Base-by-base conservation (phyloP, 2,888 invertebrate genomes). In the Scaptomyza parva region DNA sequence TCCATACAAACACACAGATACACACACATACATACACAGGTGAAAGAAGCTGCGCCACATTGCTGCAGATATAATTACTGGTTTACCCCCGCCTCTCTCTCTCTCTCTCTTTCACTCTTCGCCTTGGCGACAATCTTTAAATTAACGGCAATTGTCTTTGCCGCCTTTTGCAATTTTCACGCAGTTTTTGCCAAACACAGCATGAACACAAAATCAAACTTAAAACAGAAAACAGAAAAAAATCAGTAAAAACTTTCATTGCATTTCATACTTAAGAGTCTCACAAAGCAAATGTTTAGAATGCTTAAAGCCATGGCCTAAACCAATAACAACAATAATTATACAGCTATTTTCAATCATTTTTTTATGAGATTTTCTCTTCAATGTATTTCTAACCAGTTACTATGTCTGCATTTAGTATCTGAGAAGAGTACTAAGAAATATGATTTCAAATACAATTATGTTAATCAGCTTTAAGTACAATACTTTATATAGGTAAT, bases 111-210 rank as follows among this genome's bases (percentile, higher is more conserved):
- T 17, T 47, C 9, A n/a, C 24, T 5, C 18, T 30, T 1, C 18
- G 63, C 68, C 69, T 83, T 86, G 86, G 88, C 88, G 84, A 84
- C 88, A 86, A 88, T 84, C 78, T 78, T 78, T 57, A 83, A 83
- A 84, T 88, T 80, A 84, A 88, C 84, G 88, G 83, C 84, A 84
- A 84, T 84, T 84, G 88, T 88, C 59, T 86, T 66, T 64, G 69
- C 77, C 75, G 79, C 87, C 82, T 78, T 78, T 63, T 75, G 63
- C 87, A 87, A 81, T 82, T 82, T 82, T 85, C 85, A 86, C 87
- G 82, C 82, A 86, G 85, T 86, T 82, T 75, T 80, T 79, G n/a
- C 67, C 65, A 9, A 79, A 69, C 61, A 66, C 76, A 80, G 58
- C 74, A 71, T 69, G 59, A 80, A 53, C 58, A 76, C 53, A 33